A percentile compares a stretch with the other conserved stretches of the same genome.
These are phyloP conservation scores for Pithecia hirsuta DNA, from an alignment of 2,797 vertebrate genomes.

Conservation along the genomic window DNA sequence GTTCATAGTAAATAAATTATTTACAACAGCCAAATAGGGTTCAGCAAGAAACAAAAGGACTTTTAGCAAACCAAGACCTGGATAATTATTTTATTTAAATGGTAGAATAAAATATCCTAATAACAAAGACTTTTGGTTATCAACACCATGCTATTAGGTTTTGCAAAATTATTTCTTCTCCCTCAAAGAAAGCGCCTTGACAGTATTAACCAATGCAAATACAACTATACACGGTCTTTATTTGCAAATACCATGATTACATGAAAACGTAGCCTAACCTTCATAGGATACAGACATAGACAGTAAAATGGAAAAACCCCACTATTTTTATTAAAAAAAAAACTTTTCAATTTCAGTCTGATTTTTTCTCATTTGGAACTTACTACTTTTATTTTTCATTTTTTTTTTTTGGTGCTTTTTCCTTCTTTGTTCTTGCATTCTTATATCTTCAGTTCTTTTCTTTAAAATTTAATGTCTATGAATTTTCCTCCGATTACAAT, in stretches of 20 bases:
- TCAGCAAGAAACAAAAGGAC: background rate
- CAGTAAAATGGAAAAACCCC: background rate
- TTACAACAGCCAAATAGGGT: background rate
- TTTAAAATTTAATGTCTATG: background rate
- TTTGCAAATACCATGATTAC: background rate
- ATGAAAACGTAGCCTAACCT: background rate
- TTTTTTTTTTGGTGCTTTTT: background rate
- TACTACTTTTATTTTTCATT: background rate
- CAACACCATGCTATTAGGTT: background rate
- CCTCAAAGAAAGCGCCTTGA: background rate
- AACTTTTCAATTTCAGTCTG: background rate
- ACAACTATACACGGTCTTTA: background rate
- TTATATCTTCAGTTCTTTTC: background rate
- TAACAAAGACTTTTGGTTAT: background rate
- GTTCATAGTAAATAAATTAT: background rate
- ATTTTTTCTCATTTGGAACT: slow-evolving; percentile 5
- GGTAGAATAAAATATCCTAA: background rate
- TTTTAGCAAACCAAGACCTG: background rate
- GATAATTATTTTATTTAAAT: background rate
- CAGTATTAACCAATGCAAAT: background rate
- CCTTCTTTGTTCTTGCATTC: background rate
- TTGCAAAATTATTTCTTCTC: background rate
- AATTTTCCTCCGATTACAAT: slow-evolving; percentile 17
- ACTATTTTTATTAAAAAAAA: background rate
- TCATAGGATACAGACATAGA: background rate